Evolutionary conservation across 2,797 vertebrate species (phyloP).

Genomic region (Amniataba percoides): DNA sequence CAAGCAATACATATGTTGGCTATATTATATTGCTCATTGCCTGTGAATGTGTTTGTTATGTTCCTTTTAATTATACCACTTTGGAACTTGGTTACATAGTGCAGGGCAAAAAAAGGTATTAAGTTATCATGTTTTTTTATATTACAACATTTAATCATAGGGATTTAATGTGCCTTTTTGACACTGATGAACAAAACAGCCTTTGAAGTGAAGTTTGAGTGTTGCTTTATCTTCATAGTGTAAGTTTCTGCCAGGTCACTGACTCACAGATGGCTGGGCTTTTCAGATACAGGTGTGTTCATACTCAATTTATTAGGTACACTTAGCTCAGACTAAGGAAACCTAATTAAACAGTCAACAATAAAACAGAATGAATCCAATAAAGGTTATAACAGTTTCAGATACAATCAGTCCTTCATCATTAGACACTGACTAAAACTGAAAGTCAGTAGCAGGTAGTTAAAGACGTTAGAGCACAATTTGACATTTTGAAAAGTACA

Average conservation of each 20-base stretch:
- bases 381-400: not conserved
- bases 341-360: not conserved
- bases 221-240: not conserved
- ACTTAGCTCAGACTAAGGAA: not conserved
- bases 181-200: not conserved
- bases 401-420: not conserved
- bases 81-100: not conserved
- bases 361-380: not conserved
- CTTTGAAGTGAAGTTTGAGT: not conserved
- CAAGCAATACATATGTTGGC: not conserved
- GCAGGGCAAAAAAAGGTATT: not conserved
- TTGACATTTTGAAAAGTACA: not conserved
- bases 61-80: not conserved
- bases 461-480: no score
- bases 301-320: not conserved
- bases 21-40: constrained; percentile 6
- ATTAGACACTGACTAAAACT: no score
- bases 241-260: not conserved
- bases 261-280: not conserved
- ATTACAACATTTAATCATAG: not conserved
- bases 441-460: no score
- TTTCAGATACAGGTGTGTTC: not conserved
- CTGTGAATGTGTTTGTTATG: constrained; percentile 3
- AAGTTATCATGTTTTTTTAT: not conserved
- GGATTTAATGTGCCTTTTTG: not conserved